Base-by-base conservation (phyloP, 2,888 invertebrate species). In the Protonemura montana region DNA sequence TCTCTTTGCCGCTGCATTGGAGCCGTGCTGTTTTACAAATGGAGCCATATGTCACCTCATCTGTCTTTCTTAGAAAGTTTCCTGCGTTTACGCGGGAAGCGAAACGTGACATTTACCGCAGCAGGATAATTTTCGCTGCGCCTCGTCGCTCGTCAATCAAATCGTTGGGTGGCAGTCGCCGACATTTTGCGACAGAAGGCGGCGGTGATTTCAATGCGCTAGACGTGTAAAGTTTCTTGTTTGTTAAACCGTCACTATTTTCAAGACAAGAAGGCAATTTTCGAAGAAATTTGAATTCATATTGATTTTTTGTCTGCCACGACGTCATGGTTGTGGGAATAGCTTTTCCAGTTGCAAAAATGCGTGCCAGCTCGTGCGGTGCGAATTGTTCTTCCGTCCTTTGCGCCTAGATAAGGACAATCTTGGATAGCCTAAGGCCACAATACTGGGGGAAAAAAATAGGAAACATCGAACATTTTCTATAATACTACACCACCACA, bases 1-100 rank as follows among this genome's bases (percentile, higher is more conserved):
- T 13, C 35, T 3, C 35, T 35, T 35, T 10, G 59, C 59, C 21
- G 59, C 59, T 59, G 21, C 59, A 1, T 59, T 59, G 16, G 59
- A 81, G 16, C 29, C 81, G 27, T 21, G 81, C 30, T 81, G 28
- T 25, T n/a, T 30, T 29, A 81, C 81, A 81, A 81, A 81, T 30
- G 30, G 82, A 30, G 82, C 35, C 82, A 82, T 82, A 82, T 82
- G 82, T 82, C 82, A 82, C 82, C 82, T 41, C 82, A 82, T 82
- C 82, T 41, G 82, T 82, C 82, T 82, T 82, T 35, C 82, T 41
- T 82, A 82, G 82, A 35, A 82, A 26, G 7, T 42, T n/a, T 29
- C 28, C 13, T 27, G 29, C 16, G 59, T 78, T 28, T 27, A 26
- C 26, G 78, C 78, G 28, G n/a, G 26, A 28, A 13, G 35, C n/a